phyloP scores from a whole-genome alignment of 1,140 invertebrate species.

The Watersipora subatra region DNA sequence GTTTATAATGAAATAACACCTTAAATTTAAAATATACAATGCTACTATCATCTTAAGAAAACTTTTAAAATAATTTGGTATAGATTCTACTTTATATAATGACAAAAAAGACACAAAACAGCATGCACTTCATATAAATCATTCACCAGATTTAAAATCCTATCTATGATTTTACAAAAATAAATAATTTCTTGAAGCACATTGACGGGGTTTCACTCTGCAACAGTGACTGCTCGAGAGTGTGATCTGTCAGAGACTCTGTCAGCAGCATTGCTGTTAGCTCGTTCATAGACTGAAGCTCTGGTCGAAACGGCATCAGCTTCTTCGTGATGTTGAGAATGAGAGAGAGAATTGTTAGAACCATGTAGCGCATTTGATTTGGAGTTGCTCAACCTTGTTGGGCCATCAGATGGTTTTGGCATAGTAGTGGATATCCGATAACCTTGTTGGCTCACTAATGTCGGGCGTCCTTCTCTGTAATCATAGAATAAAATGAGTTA shows the following conservation, averaged over 20 bases:
- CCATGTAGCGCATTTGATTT: constrained; percentile 11
- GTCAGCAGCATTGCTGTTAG: background rate
- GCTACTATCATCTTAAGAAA: too few species aligned
- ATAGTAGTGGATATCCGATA: constrained; percentile 13
- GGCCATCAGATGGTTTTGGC: constrained; percentile 15
- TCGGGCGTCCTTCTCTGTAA: constrained; percentile 23
- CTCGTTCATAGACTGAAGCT: constrained; percentile 1
- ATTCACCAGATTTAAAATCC: too few species aligned
- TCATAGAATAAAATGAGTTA: background rate
- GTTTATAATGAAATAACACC: too few species aligned
- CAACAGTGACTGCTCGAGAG: background rate
- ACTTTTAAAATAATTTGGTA: too few species aligned
- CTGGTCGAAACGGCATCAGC: constrained; percentile 11
- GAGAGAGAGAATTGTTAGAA: constrained; percentile 12
- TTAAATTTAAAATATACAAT: too few species aligned
- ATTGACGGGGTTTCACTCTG: too few species aligned
- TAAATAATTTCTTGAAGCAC: too few species aligned
- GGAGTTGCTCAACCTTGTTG: constrained; percentile 11
- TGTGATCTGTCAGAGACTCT: background rate
- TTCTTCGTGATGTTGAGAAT: constrained; percentile 11
- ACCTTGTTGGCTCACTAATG: constrained; percentile 15
- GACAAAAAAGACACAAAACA: too few species aligned
- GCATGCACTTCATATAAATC: too few species aligned
- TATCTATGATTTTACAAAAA: too few species aligned
- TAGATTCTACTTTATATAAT: too few species aligned